A percentile compares a stretch with the other conserved stretches of the same genome.
These are phyloP conservation scores for Periophthalmodon schlosseri DNA, from an alignment of 2,113 vertebrate species.

Conservation along the genomic window DNA sequence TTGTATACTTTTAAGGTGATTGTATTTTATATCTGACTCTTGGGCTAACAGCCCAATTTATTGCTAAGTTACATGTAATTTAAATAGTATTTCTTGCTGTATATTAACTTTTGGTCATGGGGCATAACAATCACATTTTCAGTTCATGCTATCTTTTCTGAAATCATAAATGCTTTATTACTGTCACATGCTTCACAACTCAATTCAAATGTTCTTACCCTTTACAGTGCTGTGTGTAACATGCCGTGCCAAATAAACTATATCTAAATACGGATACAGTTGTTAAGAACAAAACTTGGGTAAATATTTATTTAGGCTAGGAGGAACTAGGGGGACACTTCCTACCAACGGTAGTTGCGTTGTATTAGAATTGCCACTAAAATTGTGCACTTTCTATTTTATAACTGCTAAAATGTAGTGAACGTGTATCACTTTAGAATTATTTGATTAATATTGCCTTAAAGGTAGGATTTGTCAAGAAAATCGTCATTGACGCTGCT, in stretches of 20 bases:
- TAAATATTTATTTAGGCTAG: constrained; percentile 58
- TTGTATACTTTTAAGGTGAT: neutral
- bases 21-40: constrained; percentile 18
- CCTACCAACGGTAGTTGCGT: neutral
- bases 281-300: constrained; percentile 32
- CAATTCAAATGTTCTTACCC: constrained; percentile 43
- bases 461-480: neutral
- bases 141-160: neutral
- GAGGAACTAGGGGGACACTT: neutral
- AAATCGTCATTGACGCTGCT: no score
- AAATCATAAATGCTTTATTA: constrained; percentile 8
- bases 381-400: neutral
- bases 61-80: constrained; percentile 19
- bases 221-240: constrained; percentile 39
- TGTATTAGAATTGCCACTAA: neutral
- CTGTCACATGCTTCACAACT: constrained; percentile 21
- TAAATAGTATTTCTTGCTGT: constrained; percentile 35
- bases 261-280: constrained; percentile 20
- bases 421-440: no score
- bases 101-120: constrained; percentile 8
- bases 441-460: no score
- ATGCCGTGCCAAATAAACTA: constrained; percentile 65
- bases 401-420: neutral
- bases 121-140: constrained; percentile 36
- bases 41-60: neutral